phyloP scores from a whole-genome alignment of 1,140 invertebrate genomes.

The Aphelinus certus region DNA sequence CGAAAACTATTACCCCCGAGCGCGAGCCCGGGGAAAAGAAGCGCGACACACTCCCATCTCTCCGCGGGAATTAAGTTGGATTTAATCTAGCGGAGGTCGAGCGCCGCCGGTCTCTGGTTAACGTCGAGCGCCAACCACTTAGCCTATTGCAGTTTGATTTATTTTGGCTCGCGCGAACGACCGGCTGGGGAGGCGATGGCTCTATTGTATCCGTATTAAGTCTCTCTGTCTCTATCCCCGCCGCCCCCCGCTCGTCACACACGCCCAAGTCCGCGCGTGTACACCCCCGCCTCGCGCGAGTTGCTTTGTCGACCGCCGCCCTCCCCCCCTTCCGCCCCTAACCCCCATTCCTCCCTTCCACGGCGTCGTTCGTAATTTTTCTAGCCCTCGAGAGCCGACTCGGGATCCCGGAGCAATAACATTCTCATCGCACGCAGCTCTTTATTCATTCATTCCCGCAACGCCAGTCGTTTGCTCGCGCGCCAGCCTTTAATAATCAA shows the following conservation, averaged over 20 bases:
- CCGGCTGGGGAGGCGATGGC: constrained; percentile 21
- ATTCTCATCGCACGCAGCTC: constrained; percentile 19
- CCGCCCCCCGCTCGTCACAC: no score
- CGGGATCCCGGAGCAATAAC: constrained; percentile 13
- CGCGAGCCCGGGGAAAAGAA: no score
- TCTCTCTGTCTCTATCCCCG: not conserved
- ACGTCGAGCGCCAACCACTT: constrained; percentile 35
- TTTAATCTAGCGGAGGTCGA: constrained; percentile 23
- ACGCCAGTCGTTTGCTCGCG: not conserved
- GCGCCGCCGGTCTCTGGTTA: constrained; percentile 28
- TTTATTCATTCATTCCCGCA: constrained; percentile 32
- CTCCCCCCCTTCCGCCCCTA: no score
- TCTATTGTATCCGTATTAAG: constrained; percentile 32
- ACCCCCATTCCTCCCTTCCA: no score
- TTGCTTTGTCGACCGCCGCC: no score
- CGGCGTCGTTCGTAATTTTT: constrained; percentile 30
- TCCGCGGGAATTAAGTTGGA: constrained; percentile 22
- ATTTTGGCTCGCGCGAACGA: constrained; percentile 28
- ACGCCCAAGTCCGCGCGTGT: no score
- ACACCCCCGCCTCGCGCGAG: not conserved
- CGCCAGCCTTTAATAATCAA: constrained; percentile 27
- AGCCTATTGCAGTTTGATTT: constrained; percentile 42
- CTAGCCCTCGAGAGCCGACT: not conserved
- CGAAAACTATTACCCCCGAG: not conserved
- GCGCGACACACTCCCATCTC: not conserved